Conservation (phyloP, 2,888 invertebrate species). For the Tachina grossa region DNA sequence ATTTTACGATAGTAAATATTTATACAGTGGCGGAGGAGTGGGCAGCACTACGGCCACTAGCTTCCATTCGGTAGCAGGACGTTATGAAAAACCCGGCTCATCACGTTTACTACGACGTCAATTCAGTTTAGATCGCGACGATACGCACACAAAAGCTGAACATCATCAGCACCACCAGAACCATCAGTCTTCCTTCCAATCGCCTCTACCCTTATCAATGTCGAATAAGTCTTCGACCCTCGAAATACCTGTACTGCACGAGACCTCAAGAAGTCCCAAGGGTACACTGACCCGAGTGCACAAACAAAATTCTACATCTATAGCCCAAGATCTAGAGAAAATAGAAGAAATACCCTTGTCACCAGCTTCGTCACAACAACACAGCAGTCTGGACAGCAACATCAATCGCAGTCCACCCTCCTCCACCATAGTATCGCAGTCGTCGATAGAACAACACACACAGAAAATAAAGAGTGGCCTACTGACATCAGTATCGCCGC, state of each 20-base stretch:
- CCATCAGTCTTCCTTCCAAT: slow-evolving; percentile 76
- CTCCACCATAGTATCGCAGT: slow-evolving; percentile 77
- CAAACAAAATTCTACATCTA: slow-evolving; percentile 88
- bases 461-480: slow-evolving; percentile 27
- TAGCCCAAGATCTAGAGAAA: slow-evolving; percentile 87
- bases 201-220: slow-evolving; percentile 74
- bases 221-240: slow-evolving; percentile 76
- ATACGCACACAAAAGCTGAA: slow-evolving; percentile 81
- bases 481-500: slow-evolving; percentile 68
- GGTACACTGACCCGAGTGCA: slow-evolving; percentile 82
- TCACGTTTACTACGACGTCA: slow-evolving; percentile 86
- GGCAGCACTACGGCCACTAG: slow-evolving; percentile 65
- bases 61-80: slow-evolving; percentile 75
- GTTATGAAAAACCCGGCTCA: slow-evolving; percentile 82
- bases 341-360: slow-evolving; percentile 87
- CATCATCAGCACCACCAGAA: slow-evolving; percentile 76
- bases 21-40: slow-evolving; percentile 75
- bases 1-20: slow-evolving; percentile 81
- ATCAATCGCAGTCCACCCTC: slow-evolving; percentile 82
- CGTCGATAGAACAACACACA: slow-evolving; percentile 73
- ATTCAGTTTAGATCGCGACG: slow-evolving; percentile 88
- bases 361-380: slow-evolving; percentile 82
- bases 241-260: slow-evolving; percentile 81
- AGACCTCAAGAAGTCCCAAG: slow-evolving; percentile 80
- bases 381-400: slow-evolving; percentile 81